Evolutionary conservation across 2,888 invertebrate species (phyloP).

Genomic region (Nebria brevicollis): DNA sequence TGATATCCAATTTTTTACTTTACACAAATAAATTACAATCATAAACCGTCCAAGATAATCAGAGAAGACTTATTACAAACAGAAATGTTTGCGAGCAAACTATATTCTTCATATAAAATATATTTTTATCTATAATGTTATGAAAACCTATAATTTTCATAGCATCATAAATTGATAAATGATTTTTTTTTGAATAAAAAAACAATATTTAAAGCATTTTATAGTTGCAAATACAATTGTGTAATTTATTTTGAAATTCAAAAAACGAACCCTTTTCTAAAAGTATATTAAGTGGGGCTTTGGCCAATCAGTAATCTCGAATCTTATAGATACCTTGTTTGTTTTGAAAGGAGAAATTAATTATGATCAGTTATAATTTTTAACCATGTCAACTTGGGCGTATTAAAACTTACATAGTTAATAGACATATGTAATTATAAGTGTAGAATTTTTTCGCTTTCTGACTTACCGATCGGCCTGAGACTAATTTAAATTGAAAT

Average conservation of each 20-base stretch:
- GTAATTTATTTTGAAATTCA: background rate
- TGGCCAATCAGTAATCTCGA: slow-evolving; percentile 4
- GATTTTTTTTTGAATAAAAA: background rate
- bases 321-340: background rate
- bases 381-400: slow-evolving; percentile 17
- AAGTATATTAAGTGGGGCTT: background rate
- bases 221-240: background rate
- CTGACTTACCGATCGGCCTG: slow-evolving; percentile 2
- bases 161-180: background rate
- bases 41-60: background rate
- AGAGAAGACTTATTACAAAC: no score
- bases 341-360: slow-evolving; percentile 20
- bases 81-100: no score
- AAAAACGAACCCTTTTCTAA: background rate
- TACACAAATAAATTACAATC: background rate
- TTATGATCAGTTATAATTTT: slow-evolving; percentile 14
- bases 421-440: slow-evolving; percentile 8
- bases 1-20: background rate
- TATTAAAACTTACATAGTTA: slow-evolving; percentile 4
- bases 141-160: no score
- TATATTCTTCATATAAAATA: no score
- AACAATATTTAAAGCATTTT: background rate
- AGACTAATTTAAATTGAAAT: background rate
- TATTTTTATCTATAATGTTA: no score
- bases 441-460: background rate